phyloP scores from a whole-genome alignment of 1,140 invertebrate species.

The Atta colombica region DNA sequence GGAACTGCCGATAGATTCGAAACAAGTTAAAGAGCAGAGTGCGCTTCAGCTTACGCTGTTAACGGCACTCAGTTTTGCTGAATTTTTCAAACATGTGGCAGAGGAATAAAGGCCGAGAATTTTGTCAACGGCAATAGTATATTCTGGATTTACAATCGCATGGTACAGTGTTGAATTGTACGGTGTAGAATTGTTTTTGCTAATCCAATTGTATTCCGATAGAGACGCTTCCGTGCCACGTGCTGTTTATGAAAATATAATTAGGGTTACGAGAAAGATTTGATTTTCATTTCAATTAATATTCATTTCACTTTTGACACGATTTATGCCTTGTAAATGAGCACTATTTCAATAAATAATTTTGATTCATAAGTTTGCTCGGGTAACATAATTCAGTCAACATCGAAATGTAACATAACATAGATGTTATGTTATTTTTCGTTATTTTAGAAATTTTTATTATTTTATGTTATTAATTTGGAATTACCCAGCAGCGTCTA shows the following conservation, averaged over 20 bases:
- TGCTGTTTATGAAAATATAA: background rate
- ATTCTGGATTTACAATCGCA: constrained; percentile 22
- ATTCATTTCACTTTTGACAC: background rate
- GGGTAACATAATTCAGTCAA: too few species aligned
- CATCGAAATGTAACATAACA: too few species aligned
- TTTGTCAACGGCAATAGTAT: background rate
- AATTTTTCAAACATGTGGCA: constrained; percentile 7
- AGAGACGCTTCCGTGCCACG: background rate
- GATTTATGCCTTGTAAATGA: background rate
- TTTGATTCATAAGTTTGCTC: too few species aligned
- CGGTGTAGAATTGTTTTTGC: background rate
- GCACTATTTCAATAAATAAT: background rate
- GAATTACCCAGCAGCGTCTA: constrained; percentile 91
- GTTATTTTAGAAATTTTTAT: too few species aligned
- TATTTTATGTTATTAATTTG: background rate
- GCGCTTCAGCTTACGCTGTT: constrained; percentile 8
- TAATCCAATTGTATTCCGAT: background rate
- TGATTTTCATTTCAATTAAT: background rate
- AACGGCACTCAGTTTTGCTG: constrained; percentile 16
- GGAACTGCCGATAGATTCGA: constrained; percentile 16
- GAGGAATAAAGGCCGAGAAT: background rate
- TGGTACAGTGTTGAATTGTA: background rate
- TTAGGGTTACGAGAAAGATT: background rate
- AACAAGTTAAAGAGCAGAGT: constrained; percentile 14
- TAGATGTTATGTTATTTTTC: too few species aligned